Base-by-base conservation (phyloP, 2,797 vertebrate species). In the Jordanella pulchra region DNA sequence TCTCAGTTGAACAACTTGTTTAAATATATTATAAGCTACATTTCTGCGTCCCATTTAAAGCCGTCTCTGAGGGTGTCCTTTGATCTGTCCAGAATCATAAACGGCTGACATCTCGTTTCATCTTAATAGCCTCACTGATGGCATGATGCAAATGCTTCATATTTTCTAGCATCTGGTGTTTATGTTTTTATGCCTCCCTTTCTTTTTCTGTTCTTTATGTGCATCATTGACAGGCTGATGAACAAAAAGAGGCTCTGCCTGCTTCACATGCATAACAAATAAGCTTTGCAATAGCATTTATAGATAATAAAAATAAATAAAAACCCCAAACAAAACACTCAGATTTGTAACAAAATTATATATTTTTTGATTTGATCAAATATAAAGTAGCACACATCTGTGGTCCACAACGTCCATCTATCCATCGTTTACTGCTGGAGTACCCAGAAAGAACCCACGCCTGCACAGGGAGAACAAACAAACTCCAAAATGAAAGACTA, bases 131-230 rank as follows among this genome's bases (percentile, higher is more conserved):
- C 13, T 50, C 13, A 48, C 42, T 42, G 50, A 45, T 11, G 6
- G 0, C 30, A 39, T 47, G n/a, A 17, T 75, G 13, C 47, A 27
- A 72, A 7, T 53, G 17, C 32, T 72, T 72, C 1, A 42, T 39
- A 67, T 67, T 79, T 67, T 58, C 67, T 70, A 27, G 13, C 4
- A 60, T 64, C 53, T 35, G 65, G 44, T 53, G 35, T 76, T 69
- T 66, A 44, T 67, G 50, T 73, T 65, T 71, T 61, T 72, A 39
- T 77, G 56, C 39, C 45, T 53, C 67, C 25, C 71, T 89, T 87
- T 82, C 80, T 79, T 68, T 89, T 90, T 84, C 88, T 86, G 83
- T 73, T 79, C 77, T 78, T 79, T 89, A 84, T 87, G 47, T 72
- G 67, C 77, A 48, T 70, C 25, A 61, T 80, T 12, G 13, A 44